A percentile compares a stretch with the other conserved stretches of the same genome.
These are phyloP conservation scores for Charanyca ferruginea DNA, from an alignment of 2,888 invertebrate species.

Conservation along the genomic window DNA sequence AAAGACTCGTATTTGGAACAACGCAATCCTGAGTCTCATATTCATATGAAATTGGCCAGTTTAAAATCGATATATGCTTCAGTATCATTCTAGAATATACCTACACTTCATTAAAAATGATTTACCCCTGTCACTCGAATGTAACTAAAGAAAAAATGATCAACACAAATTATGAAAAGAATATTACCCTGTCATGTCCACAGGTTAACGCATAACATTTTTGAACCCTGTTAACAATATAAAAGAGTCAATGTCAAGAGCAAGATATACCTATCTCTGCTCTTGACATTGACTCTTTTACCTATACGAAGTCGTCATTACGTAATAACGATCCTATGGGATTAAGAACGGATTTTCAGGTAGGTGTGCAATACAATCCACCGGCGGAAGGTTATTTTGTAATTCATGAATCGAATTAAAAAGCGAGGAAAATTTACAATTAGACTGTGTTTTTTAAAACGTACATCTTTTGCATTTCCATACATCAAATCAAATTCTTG, in stretches of 20 bases:
- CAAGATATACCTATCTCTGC: too few relatives aligned
- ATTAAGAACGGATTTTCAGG: slow-evolving; percentile 25
- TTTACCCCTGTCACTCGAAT: background rate
- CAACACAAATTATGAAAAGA: background rate
- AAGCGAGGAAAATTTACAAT: background rate
- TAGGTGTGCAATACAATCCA: background rate
- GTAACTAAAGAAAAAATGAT: slow-evolving; percentile 7
- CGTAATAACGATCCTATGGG: slow-evolving; percentile 26
- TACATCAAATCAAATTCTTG: too few relatives aligned
- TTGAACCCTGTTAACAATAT: slow-evolving; percentile 8
- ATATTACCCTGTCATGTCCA: slow-evolving; percentile 13
- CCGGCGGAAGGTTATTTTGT: background rate
- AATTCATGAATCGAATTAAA: background rate
- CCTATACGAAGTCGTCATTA: too few relatives aligned
- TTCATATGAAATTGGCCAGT: background rate
- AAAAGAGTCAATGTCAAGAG: slow-evolving; percentile 44
- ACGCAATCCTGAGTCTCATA: background rate
- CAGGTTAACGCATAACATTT: slow-evolving; percentile 2
- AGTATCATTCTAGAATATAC: background rate
- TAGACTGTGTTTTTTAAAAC: background rate
- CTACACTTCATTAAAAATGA: too few relatives aligned
- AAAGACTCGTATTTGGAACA: background rate
- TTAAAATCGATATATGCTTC: background rate
- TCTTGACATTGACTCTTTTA: too few relatives aligned
- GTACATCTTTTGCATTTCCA: background rate